A percentile compares a stretch with the other conserved stretches of the same genome.
phyloP scores from a whole-genome alignment of 2,888 invertebrate species.

The Pristionchus mayeri region DNA sequence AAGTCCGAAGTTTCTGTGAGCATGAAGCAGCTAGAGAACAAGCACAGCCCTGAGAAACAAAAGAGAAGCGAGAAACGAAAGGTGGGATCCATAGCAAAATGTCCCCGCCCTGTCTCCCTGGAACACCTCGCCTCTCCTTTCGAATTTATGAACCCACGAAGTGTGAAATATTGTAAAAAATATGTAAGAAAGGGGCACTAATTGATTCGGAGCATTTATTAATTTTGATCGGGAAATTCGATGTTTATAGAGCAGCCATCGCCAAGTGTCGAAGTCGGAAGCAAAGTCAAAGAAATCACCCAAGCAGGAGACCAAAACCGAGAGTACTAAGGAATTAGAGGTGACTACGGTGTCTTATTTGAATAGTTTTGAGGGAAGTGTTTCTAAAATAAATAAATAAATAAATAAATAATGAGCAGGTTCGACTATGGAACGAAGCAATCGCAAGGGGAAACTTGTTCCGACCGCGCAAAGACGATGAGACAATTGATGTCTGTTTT shows the following conservation, averaged over 20 bases:
- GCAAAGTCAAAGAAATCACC: background rate
- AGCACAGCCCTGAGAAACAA: background rate
- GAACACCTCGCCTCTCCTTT: background rate
- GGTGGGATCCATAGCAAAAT: background rate
- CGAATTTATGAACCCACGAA: no score
- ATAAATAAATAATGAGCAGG: background rate
- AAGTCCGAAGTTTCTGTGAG: background rate
- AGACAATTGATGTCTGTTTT: background rate
- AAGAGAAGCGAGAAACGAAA: background rate
- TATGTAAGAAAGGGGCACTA: background rate
- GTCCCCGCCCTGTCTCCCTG: no score
- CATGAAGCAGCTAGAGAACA: background rate
- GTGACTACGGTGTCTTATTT: no score
- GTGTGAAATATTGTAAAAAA: background rate
- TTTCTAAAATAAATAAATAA: background rate
- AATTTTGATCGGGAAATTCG: background rate
- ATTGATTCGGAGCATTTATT: background rate
- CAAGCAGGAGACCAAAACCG: background rate
- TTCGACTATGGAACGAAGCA: background rate
- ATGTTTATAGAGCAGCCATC: background rate
- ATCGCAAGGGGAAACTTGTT: background rate
- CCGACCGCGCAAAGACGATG: background rate
- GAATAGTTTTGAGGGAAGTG: background rate
- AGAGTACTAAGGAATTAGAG: no score
- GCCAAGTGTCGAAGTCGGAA: background rate